A percentile compares a stretch with the other conserved stretches of the same genome.
phyloP scores from a whole-genome alignment of 64 coral and sea anemone genomes.

The Montipora cactus region DNA sequence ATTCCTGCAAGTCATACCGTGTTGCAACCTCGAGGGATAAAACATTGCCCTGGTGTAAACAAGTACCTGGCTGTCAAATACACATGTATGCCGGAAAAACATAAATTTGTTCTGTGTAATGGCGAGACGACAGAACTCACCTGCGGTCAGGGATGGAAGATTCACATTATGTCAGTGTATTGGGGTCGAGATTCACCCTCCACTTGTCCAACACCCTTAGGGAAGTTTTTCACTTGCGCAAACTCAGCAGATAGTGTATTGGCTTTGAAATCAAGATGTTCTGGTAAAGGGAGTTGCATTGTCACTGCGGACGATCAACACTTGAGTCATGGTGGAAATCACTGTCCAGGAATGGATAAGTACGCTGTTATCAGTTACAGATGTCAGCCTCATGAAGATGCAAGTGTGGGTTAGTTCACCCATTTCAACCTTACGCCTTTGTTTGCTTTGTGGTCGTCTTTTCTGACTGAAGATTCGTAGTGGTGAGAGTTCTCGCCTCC shows the following conservation, averaged over 20 bases:
- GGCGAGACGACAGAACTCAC: slow-evolving; percentile 80
- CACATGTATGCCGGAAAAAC: slow-evolving; percentile 78
- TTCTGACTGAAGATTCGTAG: too few relatives aligned
- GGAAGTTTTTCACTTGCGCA: slow-evolving; percentile 72
- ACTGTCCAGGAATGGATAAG: slow-evolving; percentile 89
- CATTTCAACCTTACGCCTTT: not conserved
- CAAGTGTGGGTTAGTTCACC: not conserved
- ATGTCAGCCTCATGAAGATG: slow-evolving; percentile 72
- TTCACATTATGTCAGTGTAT: slow-evolving; percentile 75
- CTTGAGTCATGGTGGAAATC: slow-evolving; percentile 40
- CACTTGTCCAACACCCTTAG: slow-evolving; percentile 83
- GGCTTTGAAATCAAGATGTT: slow-evolving; percentile 69
- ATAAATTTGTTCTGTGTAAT: slow-evolving; percentile 86
- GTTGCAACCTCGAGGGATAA: slow-evolving; percentile 67
- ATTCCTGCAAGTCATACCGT: slow-evolving; percentile 85
- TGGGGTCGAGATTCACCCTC: slow-evolving; percentile 85
- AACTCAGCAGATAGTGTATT: slow-evolving; percentile 50
- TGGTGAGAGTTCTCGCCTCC: too few relatives aligned
- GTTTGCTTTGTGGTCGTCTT: not conserved
- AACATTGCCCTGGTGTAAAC: slow-evolving; percentile 89
- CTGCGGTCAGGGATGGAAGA: slow-evolving; percentile 87
- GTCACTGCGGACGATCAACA: slow-evolving; percentile 75
- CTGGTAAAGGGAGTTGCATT: slow-evolving; percentile 70
- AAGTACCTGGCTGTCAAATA: slow-evolving; percentile 91
- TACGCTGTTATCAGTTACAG: slow-evolving; percentile 88